Evolutionary conservation across 2,113 vertebrate species (phyloP), one percentile per base, ranked within the genome.

Genomic region (Plectropomus leopardus): DNA sequence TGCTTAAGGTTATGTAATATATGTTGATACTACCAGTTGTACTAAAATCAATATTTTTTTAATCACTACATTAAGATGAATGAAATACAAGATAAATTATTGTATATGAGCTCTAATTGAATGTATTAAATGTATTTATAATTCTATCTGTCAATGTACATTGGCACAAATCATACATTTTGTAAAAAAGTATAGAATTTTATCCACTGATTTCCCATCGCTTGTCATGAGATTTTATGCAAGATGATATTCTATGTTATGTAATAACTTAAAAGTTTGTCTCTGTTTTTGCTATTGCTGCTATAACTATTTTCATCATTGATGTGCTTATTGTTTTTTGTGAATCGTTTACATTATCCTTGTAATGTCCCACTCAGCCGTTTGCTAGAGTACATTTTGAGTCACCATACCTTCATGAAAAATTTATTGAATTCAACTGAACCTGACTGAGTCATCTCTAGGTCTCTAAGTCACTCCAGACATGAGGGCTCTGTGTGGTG

Each of bases 51-150:
- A 14, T 45, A 28, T 30, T 63, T 82, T 84, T 89, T 68, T 58
- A 26, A 84, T 51, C 16, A 63, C 23, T 8, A 65, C 21, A 65
- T 21, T 58, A 14, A 68, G 34, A 72, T 24, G 23, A 48, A 92
- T 90, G 86, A 86, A 80, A 80, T 89, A 45, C 28, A 55, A 59
- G 4, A 70, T 36, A 24, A 48, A 40, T n/a, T 14, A 4, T 50
- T 21, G 24, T 24, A 44, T 34, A 13, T 42, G 17, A 70, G 30
- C 40, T 53, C 42, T 71, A 75, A 58, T 81, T 80, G 24, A 86
- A 85, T 42, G n/a, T 78, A 53, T 21, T 64, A 28, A 80, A 86
- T 67, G 60, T 66, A 87, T 85, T 72, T 79, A 75, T 80, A 4
- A 36, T 23, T 80, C 11, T 53, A 21, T 32, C 68, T 57, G 34